These are phyloP conservation scores for Pammene aurita DNA, from an alignment of 2,888 invertebrate species.

Conservation along the genomic window DNA sequence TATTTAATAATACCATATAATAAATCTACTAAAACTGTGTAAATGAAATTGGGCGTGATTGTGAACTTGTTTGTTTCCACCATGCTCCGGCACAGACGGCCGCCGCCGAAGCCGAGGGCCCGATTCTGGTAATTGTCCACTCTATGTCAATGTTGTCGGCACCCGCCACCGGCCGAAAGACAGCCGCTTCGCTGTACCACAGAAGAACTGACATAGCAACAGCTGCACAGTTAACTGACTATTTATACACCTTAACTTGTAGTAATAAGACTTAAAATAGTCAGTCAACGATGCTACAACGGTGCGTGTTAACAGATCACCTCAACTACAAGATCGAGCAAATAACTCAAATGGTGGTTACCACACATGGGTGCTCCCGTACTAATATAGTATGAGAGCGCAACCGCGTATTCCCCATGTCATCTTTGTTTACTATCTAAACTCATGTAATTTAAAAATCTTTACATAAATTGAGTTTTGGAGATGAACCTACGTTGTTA, in stretches of 20 bases:
- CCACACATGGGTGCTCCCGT: too few relatives aligned
- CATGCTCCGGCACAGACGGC: constrained; percentile 87
- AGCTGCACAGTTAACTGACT: background rate
- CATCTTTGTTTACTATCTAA: too few relatives aligned
- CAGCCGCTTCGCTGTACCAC: constrained; percentile 72
- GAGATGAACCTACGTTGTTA: too few relatives aligned
- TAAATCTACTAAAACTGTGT: constrained; percentile 34
- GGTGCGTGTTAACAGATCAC: too few relatives aligned
- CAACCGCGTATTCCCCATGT: too few relatives aligned
- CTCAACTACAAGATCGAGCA: too few relatives aligned
- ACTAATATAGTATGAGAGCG: too few relatives aligned
- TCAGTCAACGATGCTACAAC: background rate
- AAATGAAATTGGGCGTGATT: constrained; percentile 55
- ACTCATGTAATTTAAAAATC: too few relatives aligned
- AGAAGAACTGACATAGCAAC: background rate
- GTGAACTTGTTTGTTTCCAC: constrained; percentile 81
- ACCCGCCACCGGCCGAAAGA: constrained; percentile 68
- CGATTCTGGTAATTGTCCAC: constrained; percentile 91
- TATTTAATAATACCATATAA: background rate
- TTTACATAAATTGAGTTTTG: too few relatives aligned
- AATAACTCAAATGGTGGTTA: too few relatives aligned
- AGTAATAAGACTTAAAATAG: background rate
- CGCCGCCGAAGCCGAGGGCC: constrained; percentile 94
- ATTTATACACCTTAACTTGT: background rate
- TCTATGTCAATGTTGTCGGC: constrained; percentile 69